These are phyloP conservation scores for Folsomia candida DNA, from an alignment of 2,888 invertebrate genomes.

Conservation along the genomic window DNA sequence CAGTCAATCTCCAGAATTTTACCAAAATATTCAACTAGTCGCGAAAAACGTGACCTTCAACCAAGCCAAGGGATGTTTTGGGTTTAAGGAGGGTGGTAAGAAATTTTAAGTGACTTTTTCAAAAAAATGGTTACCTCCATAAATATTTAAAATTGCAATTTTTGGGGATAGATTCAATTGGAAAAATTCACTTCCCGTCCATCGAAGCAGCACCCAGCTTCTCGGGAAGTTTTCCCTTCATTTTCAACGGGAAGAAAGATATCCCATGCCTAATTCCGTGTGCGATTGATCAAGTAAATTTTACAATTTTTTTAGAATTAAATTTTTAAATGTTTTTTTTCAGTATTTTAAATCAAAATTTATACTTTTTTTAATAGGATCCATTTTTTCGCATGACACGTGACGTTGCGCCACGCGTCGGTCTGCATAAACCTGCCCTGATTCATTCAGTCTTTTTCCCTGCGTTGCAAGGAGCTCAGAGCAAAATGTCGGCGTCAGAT, in stretches of 20 bases:
- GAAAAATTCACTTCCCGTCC: slow-evolving; percentile 94
- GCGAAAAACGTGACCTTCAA: slow-evolving; percentile 95
- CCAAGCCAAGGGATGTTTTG: slow-evolving; percentile 97
- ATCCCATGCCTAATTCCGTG: slow-evolving; percentile 89
- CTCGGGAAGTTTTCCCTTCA: slow-evolving; percentile 83
- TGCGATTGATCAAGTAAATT: slow-evolving; percentile 85
- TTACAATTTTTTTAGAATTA: not conserved
- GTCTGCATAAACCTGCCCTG: slow-evolving; percentile 81
- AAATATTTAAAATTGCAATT: not conserved
- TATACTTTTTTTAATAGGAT: slow-evolving; percentile 61
- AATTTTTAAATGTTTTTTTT: not conserved
- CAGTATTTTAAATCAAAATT: not conserved
- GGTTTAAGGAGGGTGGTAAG: slow-evolving; percentile 82
- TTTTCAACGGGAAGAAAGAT: slow-evolving; percentile 76
- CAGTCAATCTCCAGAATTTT: slow-evolving; percentile 84
- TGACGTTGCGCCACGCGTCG: slow-evolving; percentile 91
- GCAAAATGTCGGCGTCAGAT: slow-evolving; percentile 98
- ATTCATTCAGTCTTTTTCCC: slow-evolving; percentile 87
- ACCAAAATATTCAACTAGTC: slow-evolving; percentile 86
- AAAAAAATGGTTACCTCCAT: not conserved
- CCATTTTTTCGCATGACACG: slow-evolving; percentile 99
- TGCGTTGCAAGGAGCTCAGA: slow-evolving; percentile 91
- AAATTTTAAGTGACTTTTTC: too few relatives aligned
- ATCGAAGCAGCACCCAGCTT: slow-evolving; percentile 94
- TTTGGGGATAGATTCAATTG: slow-evolving; percentile 68